Evolutionary conservation across 2,113 vertebrate genomes (phyloP).

Genomic region (Rhinichthys klamathensis): DNA sequence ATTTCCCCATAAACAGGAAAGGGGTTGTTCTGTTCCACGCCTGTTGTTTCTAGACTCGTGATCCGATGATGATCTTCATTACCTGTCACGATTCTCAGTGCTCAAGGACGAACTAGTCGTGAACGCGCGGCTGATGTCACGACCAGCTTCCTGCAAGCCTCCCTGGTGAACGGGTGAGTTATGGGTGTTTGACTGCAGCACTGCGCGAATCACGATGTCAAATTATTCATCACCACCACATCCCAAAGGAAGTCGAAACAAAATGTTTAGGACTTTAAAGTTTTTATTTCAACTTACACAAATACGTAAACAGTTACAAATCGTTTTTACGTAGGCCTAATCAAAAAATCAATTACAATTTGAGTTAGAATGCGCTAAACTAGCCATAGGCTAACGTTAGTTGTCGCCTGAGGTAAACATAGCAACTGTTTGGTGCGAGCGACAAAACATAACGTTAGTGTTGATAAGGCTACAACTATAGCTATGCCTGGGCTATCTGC

Average conservation of each 20-base stretch:
- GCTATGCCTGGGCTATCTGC: no score
- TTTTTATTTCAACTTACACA: not conserved
- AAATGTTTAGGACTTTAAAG: not conserved
- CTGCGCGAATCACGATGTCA: not conserved
- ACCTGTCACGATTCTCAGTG: conserved; percentile 46
- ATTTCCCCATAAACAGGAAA: conserved; percentile 28
- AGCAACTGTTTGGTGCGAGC: no score
- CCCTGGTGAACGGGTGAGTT: not conserved
- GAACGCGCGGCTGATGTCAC: conserved; percentile 33
- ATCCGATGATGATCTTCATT: not conserved
- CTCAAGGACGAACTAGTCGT: not conserved
- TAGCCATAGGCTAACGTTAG: no score
- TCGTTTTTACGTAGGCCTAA: no score
- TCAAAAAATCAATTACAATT: no score
- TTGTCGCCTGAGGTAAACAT: no score
- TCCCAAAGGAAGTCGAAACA: not conserved
- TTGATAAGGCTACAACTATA: no score
- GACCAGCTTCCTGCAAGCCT: conserved; percentile 45
- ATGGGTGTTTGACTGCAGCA: not conserved
- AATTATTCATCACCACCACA: no score
- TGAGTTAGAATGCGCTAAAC: not conserved
- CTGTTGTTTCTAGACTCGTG: not conserved
- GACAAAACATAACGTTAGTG: no score
- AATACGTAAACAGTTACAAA: no score
- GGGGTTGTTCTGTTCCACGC: not conserved